Evolutionary conservation across 1,140 invertebrate genomes (phyloP), one percentile per base, ranked within the genome.

Genomic region (Drosophila parvula): DNA sequence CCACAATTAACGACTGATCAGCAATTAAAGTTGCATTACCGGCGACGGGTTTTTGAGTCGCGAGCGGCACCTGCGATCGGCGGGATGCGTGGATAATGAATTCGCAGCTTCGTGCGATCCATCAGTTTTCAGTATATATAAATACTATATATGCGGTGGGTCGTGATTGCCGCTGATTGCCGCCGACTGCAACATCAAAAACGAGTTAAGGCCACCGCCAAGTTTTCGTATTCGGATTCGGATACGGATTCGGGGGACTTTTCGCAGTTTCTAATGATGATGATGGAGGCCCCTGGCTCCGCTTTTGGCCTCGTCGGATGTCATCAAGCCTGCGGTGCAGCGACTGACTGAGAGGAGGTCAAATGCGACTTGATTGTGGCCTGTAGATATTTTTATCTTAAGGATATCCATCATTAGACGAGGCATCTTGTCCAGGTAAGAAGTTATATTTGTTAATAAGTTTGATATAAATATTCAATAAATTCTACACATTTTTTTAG

Each of bases 21-120:
- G 69, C 81, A 84, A 84, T 84, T 84, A 84, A 84, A 84, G 63
- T 80, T 85, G 81, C 81, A 84, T 84, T 85, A 84, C 62, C 81
- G 56, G 62, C 50, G 58, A 58, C 75, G 68, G 51, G 38, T 0
- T 40, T 40, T 27, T 9, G 55, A 58, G 28, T 32, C 16, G 50
- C 11, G 16, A 22, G 55, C 62, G 81, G 68, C 81, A 85, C 59
- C 78, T 85, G 81, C 65, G 65, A 41, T 58, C 18, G 9, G 36
- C 34, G 47, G 67, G 79, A 69, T 81, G 81, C 60, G 74, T 84
- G 78, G 47, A 78, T 81, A 81, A 71, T 69, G 71, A 74, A 84
- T 81, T 70, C 50, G 69, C 40, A 41, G 57, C 40, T 56, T 16
- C 16, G 27, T 61, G 50, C 43, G 28, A 70, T 53, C 64, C 74